These are phyloP conservation scores for Sarotherodon lohbergeri DNA, from an alignment of 2,113 vertebrate genomes.

Conservation along the genomic window DNA sequence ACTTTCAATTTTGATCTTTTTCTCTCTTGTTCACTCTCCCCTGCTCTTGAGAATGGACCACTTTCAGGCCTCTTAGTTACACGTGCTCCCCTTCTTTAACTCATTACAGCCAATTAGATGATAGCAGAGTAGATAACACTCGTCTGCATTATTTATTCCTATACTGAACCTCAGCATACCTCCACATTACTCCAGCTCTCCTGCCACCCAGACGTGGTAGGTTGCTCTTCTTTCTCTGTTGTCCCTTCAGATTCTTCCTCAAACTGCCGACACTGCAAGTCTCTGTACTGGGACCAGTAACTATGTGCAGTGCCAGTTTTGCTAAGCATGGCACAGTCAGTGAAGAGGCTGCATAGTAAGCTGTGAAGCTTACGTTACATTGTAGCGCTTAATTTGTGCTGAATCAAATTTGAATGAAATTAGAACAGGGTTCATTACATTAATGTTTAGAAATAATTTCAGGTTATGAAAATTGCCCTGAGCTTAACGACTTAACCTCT, in stretches of 20 bases:
- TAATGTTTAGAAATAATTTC: background rate
- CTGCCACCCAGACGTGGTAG: background rate
- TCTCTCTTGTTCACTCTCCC: background rate
- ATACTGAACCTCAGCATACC: background rate
- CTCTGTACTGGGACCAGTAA: background rate
- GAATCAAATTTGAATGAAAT: background rate
- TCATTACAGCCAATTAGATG: constrained; percentile 53
- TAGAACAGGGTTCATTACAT: background rate
- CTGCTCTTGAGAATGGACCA: constrained; percentile 7
- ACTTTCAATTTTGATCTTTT: background rate
- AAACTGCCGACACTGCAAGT: background rate
- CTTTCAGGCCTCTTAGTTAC: constrained; percentile 27
- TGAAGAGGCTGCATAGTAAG: background rate
- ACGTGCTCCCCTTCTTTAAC: constrained; percentile 40
- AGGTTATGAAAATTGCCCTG: background rate
- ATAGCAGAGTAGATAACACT: constrained; percentile 41
- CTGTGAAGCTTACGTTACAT: background rate
- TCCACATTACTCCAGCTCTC: background rate
- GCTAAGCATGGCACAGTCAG: background rate
- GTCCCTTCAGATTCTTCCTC: background rate
- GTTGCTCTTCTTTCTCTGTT: background rate
- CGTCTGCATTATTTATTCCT: constrained; percentile 54
- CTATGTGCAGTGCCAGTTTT: background rate
- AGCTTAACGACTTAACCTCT: background rate
- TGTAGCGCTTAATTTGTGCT: background rate